Evolutionary conservation across 2,113 vertebrate genomes (phyloP).

Genomic region (Rutilus rutilus): DNA sequence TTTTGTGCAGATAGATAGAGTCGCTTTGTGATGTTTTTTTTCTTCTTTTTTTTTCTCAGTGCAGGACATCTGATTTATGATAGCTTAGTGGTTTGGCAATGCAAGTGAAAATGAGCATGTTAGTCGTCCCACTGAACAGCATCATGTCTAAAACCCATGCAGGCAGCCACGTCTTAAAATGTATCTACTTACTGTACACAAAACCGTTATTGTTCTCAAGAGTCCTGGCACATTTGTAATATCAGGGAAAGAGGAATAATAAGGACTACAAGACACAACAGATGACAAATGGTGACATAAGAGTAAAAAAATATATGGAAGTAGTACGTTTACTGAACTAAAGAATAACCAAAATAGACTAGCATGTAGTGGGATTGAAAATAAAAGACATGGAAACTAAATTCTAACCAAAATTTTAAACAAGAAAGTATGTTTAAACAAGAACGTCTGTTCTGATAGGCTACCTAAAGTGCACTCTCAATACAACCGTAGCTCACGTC

Average conservation of each 20-base stretch:
- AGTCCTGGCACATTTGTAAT: neutral
- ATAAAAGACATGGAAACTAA: neutral
- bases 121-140: neutral
- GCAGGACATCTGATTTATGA: slow-evolving; percentile 19
- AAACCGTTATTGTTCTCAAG: neutral
- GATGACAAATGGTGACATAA: neutral
- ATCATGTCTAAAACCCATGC: neutral
- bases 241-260: neutral
- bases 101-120: slow-evolving; percentile 16
- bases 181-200: neutral
- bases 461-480: neutral
- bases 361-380: neutral
- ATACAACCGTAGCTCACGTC: neutral
- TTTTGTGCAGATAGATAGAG: slow-evolving; percentile 4
- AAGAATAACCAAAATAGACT: neutral
- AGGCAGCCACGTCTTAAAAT: neutral
- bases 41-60: neutral
- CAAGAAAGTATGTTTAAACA: neutral
- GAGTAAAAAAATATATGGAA: neutral
- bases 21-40: neutral
- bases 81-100: neutral
- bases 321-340: too few species aligned
- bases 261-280: neutral
- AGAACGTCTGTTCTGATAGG: neutral
- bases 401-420: neutral